These are phyloP conservation scores for Harpalus rubripes DNA, from an alignment of 2,888 invertebrate species.

Conservation along the genomic window DNA sequence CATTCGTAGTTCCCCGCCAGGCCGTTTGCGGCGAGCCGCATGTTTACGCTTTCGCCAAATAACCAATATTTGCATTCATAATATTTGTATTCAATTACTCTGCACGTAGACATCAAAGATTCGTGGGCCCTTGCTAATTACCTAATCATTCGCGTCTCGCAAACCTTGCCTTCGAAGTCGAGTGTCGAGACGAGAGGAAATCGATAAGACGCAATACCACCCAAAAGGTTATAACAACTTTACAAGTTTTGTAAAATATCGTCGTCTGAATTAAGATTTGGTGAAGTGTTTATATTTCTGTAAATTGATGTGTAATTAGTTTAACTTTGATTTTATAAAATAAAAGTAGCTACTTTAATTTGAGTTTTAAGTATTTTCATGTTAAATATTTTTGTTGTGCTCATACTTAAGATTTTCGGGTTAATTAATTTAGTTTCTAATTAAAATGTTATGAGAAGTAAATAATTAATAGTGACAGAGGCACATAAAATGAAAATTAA, in stretches of 20 bases:
- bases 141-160: conserved; percentile 47
- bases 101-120: conserved; percentile 58
- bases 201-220: conserved; percentile 1
- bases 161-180: conserved; percentile 24
- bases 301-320: conserved; percentile 8
- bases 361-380: too few relatives aligned
- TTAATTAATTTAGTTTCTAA: too few relatives aligned
- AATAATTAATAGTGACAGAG: too few relatives aligned
- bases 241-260: neutral
- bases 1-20: neutral
- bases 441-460: too few relatives aligned
- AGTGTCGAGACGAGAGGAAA: conserved; percentile 7
- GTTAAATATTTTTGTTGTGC: too few relatives aligned
- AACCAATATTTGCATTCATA: conserved; percentile 60
- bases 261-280: neutral
- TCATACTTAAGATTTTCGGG: too few relatives aligned
- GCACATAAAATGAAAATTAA: too few relatives aligned
- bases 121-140: conserved; percentile 49
- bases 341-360: neutral
- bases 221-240: neutral
- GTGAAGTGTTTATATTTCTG: conserved; percentile 5
- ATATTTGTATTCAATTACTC: conserved; percentile 63
- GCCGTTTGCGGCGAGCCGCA: conserved; percentile 21
- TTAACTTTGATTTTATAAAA: neutral
- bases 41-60: conserved; percentile 54